A percentile compares a stretch with the other conserved stretches of the same genome.
Conservation (phyloP, 2,888 invertebrate genomes). For the Agrochola circellaris region DNA sequence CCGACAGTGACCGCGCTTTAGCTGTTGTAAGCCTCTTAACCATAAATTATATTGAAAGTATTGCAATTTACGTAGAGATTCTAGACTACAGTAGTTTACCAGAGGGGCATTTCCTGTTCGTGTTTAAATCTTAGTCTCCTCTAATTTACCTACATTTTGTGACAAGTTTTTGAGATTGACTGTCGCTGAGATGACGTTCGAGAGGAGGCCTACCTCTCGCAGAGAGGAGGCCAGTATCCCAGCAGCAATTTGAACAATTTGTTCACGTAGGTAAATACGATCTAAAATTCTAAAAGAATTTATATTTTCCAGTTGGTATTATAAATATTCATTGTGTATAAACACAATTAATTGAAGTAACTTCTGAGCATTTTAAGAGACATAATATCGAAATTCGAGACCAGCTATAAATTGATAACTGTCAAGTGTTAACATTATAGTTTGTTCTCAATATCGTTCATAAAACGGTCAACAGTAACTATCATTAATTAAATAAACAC, state of each 20-base stretch:
- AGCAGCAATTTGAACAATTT: not conserved
- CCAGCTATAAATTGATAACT: conserved; percentile 19
- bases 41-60: conserved; percentile 19
- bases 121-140: not conserved
- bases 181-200: not conserved
- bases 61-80: not conserved
- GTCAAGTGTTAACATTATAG: conserved; percentile 34
- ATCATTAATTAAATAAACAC: conserved; percentile 60
- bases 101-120: no score
- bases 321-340: no score
- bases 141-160: not conserved
- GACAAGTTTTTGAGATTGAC: not conserved
- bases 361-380: conserved; percentile 9
- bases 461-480: conserved; percentile 24
- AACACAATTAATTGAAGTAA: conserved; percentile 6
- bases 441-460: conserved; percentile 15
- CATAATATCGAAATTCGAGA: conserved; percentile 1
- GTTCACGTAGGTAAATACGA: no score
- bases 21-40: no score
- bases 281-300: no score
- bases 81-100: not conserved
- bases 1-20: no score
- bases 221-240: not conserved
- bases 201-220: no score
- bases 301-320: no score